phyloP scores from a whole-genome alignment of 2,113 vertebrate species.

The Antennarius striatus region DNA sequence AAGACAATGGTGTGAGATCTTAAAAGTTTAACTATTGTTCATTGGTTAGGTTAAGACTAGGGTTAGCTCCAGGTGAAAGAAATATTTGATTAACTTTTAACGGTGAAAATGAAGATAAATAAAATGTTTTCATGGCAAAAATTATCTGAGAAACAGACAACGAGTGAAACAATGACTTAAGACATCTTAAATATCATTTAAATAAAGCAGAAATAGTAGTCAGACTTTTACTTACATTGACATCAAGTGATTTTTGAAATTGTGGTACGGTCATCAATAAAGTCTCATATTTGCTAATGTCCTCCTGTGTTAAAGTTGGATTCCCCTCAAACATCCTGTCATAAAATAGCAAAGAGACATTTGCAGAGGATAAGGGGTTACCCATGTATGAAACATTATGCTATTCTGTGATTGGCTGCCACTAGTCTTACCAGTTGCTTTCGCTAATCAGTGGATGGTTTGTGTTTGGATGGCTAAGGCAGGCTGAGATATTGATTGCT shows the following conservation, averaged over 20 bases:
- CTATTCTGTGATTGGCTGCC: neutral
- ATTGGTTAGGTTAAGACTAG: too few relatives aligned
- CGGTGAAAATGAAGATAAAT: too few relatives aligned
- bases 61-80: too few relatives aligned
- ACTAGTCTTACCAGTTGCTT: slow-evolving; percentile 30
- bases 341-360: slow-evolving; percentile 1
- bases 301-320: slow-evolving; percentile 15
- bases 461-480: slow-evolving; percentile 74
- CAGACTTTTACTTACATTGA: slow-evolving; percentile 45
- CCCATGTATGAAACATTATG: neutral
- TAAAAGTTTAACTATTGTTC: too few relatives aligned
- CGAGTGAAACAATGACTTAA: too few relatives aligned
- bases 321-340: slow-evolving; percentile 18
- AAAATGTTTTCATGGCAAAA: too few relatives aligned
- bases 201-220: too few relatives aligned
- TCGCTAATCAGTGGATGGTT: slow-evolving; percentile 36
- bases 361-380: neutral
- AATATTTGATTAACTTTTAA: too few relatives aligned
- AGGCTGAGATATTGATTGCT: slow-evolving; percentile 71
- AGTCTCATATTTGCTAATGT: slow-evolving; percentile 53
- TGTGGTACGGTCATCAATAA: slow-evolving; percentile 60
- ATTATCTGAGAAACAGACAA: neutral
- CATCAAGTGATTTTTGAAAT: fast-evolving
- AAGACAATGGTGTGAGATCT: too few relatives aligned
- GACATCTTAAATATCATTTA: too few relatives aligned